Conservation (phyloP, 2,888 invertebrate genomes). For the Agrochola macilenta region DNA sequence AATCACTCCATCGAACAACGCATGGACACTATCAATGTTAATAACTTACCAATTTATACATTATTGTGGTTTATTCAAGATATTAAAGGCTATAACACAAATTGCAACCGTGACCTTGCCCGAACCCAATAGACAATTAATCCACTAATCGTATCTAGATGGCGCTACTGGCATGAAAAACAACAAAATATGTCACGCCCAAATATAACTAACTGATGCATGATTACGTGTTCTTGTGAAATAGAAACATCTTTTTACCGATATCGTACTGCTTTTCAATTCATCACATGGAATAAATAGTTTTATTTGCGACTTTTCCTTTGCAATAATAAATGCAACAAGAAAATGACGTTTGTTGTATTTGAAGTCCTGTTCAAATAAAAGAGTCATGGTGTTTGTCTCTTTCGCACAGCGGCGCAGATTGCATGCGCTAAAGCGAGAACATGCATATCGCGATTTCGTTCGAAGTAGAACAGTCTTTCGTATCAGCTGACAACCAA, state of each 20-base stretch:
- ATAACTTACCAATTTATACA: not conserved
- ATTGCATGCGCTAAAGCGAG: slow-evolving; percentile 70
- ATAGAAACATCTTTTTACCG: slow-evolving; percentile 80
- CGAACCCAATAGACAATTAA: slow-evolving; percentile 32
- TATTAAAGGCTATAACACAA: slow-evolving; percentile 22
- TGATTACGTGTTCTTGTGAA: slow-evolving; percentile 84
- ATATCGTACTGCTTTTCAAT: slow-evolving; percentile 80
- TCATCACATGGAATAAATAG: slow-evolving; percentile 79
- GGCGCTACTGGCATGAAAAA: slow-evolving; percentile 74
- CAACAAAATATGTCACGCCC: slow-evolving; percentile 83
- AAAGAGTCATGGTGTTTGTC: slow-evolving; percentile 75
- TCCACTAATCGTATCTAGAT: slow-evolving; percentile 73
- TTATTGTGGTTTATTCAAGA: not conserved
- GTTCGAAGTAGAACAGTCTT: slow-evolving; percentile 83
- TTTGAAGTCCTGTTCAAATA: slow-evolving; percentile 80
- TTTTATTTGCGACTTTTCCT: slow-evolving; percentile 81
- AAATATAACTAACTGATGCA: slow-evolving; percentile 79
- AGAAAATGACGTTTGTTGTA: slow-evolving; percentile 86
- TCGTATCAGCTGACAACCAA: slow-evolving; percentile 91
- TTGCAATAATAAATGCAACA: slow-evolving; percentile 85
- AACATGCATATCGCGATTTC: slow-evolving; percentile 68
- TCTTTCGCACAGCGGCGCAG: slow-evolving; percentile 66
- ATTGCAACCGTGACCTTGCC: slow-evolving; percentile 62
- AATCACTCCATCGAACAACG: not conserved
- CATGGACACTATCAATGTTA: not conserved